Conservation (phyloP, 2,888 invertebrate species). For the Agonum fuliginosum region DNA sequence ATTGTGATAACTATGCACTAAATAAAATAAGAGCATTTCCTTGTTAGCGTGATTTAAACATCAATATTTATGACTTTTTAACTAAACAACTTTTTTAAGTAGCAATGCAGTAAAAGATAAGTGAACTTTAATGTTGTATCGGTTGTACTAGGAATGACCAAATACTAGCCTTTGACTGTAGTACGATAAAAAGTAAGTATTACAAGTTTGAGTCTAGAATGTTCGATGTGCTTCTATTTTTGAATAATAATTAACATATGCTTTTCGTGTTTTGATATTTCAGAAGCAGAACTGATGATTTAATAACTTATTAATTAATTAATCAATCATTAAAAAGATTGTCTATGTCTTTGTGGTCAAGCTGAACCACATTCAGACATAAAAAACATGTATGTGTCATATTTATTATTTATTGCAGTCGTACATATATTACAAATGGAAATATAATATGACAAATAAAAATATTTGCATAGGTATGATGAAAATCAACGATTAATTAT, state of each 20-base stretch:
- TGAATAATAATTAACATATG: not conserved
- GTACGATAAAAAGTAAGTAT: not conserved
- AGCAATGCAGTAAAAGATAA: not conserved
- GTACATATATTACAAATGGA: too few relatives aligned
- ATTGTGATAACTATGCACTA: not conserved
- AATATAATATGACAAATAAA: too few relatives aligned
- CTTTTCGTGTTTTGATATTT: too few relatives aligned
- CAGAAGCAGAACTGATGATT: too few relatives aligned
- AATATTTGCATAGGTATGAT: too few relatives aligned
- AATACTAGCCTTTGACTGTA: slow-evolving; percentile 1
- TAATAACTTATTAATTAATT: slow-evolving; percentile 5
- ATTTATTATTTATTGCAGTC: too few relatives aligned
- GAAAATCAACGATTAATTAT: too few relatives aligned
- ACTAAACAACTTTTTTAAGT: not conserved
- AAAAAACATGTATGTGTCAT: too few relatives aligned
- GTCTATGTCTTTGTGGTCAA: too few relatives aligned
- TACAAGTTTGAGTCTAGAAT: slow-evolving; percentile 11
- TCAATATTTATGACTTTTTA: slow-evolving; percentile 8
- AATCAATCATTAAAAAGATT: too few relatives aligned
- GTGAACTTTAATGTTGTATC: not conserved
- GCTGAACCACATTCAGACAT: not conserved
- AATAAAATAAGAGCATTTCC: slow-evolving; percentile 10
- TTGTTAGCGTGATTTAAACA: slow-evolving; percentile 11
- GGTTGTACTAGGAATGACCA: not conserved
- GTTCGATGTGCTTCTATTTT: not conserved